Base-by-base conservation (phyloP, 1,140 invertebrate species). In the Diprion similis region DNA sequence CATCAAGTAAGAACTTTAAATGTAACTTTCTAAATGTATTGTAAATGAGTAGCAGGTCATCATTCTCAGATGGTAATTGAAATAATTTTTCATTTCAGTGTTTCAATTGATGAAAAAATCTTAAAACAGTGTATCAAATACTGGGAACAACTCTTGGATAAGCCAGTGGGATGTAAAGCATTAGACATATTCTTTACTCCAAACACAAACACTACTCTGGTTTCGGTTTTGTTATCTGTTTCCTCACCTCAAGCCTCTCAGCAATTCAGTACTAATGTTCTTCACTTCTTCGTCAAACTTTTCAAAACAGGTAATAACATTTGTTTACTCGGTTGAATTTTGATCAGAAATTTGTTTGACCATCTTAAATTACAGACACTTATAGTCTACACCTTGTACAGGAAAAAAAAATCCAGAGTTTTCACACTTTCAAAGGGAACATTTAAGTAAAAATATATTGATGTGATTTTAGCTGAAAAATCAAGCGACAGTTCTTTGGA, bases 81-180 rank as follows among this genome's bases (percentile, higher is more conserved):
- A 37, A 3, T 3, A 37, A 37, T 37, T 18, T 15, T 65, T 70
- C 45, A 46, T 79, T 88, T 86, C 78, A 90, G 87, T 73, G 84
- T 88, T 24, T 83, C 84, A 37, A 88, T 94, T 7, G 91, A 93
- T 82, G 93, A 93, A 77, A 91, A 91, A 70, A 91, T 94, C 59
- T 84, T 94, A 8, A 91, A 92, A 75, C 92, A 93, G 73, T 94
- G 92, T 79, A 83, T 95, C 10, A 90, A 93, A 76, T 97, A 96
- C 80, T 94, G 97, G 91, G 95, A 97, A 85, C 92, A 92, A 76
- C 90, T 96, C 69, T 81, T 98, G 10, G 95, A 97, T 46, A 94
- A 94, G 76, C 89, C 92, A 13, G 89, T 93, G 0, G 96, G 96
- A 0, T 91, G 94, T 66, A 90, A 92, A 78, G 96, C 96, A 0